Evolutionary conservation across 2,888 invertebrate genomes (phyloP).

Genomic region (Aelia acuminata): DNA sequence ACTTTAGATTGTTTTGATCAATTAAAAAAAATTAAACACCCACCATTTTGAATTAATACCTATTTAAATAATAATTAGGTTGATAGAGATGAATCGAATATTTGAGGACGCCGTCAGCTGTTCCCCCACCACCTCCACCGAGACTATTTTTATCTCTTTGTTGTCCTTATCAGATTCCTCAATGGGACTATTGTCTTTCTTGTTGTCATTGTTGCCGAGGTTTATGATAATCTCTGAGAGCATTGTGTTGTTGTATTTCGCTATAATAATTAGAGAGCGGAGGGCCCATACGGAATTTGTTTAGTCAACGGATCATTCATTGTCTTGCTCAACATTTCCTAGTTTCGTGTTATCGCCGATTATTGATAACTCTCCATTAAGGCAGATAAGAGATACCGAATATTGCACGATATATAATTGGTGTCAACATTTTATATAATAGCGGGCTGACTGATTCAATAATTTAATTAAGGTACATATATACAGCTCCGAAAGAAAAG

Average conservation of each 20-base stretch:
- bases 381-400: too few relatives aligned
- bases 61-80: neutral
- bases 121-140: neutral
- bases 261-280: constrained; percentile 44
- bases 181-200: constrained; percentile 36
- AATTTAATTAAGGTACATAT: too few relatives aligned
- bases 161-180: constrained; percentile 34
- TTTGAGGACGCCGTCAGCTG: neutral
- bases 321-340: constrained; percentile 19
- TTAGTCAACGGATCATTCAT: neutral
- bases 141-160: constrained; percentile 39
- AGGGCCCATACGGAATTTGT: neutral
- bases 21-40: too few relatives aligned
- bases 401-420: too few relatives aligned
- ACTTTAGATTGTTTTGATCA: too few relatives aligned
- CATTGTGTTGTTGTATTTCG: constrained; percentile 35
- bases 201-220: constrained; percentile 21
- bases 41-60: too few relatives aligned
- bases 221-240: constrained; percentile 32
- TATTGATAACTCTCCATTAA: neutral
- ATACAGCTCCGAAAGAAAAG: too few relatives aligned
- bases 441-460: too few relatives aligned
- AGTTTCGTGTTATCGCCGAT: constrained; percentile 17
- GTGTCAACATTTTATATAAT: too few relatives aligned
- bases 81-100: neutral